Base-by-base conservation (phyloP, 2,888 invertebrate species). In the Thelaira solivaga region DNA sequence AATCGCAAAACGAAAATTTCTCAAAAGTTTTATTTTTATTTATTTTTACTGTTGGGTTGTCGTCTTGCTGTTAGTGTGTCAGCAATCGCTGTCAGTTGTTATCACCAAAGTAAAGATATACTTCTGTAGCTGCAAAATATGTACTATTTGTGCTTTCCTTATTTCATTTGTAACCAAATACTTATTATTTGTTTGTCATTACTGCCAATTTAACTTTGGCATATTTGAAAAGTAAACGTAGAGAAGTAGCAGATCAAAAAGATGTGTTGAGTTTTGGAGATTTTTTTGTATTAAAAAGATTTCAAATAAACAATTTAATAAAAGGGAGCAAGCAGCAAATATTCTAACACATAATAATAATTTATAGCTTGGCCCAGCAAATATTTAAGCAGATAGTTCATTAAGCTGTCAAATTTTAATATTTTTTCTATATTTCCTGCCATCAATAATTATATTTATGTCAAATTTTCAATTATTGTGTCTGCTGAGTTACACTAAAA, bases 361-460 rank as follows among this genome's bases (percentile, higher is more conserved):
- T n/a, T n/a, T n/a, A n/a, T n/a, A n/a, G n/a, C n/a, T n/a, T n/a
- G n/a, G n/a, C n/a, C n/a, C n/a, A n/a, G n/a, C n/a, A n/a, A n/a
- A n/a, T n/a, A n/a, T n/a, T n/a, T n/a, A n/a, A n/a, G 41, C 45
- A 49, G 22, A 49, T 57, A 69, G 51, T 41, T 43, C 39, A 16
- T 29, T 29, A 51, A 34, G 41, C 39, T 39, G 65, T 20, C 57
- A 68, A 45, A 64, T 62, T 64, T 62, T 72, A 20, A 43, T 73
- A 64, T 29, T 61, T 67, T 49, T 64, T 31, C 31, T 13, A 26
- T 34, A 13, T 22, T 26, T 53, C 7, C 74, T 59, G 78, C 69
- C 78, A 81, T 80, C 81, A 80, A 81, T 81, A 81, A 80, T 80
- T 77, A 80, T 80, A 79, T 77, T 79, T 79, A 77, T 81, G 80